Evolutionary conservation across 2,888 invertebrate species (phyloP).

Genomic region (Anodontia alba): DNA sequence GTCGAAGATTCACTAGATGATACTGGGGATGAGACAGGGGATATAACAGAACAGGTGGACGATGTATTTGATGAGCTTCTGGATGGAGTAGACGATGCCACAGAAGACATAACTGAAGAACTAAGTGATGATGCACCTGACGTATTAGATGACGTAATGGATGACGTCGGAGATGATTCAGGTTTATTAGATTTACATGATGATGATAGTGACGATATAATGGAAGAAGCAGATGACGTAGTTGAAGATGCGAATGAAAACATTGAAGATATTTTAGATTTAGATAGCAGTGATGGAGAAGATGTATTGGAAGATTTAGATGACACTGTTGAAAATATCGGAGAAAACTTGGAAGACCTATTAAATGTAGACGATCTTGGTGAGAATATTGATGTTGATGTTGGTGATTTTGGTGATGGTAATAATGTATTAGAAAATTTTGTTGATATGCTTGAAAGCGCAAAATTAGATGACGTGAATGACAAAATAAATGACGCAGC

Average conservation of each 20-base stretch:
- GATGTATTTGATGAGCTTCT: slow-evolving; percentile 8
- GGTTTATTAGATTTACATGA: no score
- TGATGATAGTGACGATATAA: not conserved
- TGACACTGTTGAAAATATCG: slow-evolving; percentile 10
- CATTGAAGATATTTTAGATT: slow-evolving; percentile 2
- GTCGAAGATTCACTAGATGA: not conserved
- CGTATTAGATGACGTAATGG: not conserved
- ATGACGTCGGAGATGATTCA: not conserved
- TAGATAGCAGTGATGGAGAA: slow-evolving; percentile 12
- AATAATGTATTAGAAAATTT: slow-evolving; percentile 15
- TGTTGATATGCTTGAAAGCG: slow-evolving; percentile 10
- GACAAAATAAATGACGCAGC: slow-evolving; percentile 4
- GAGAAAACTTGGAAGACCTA: not conserved
- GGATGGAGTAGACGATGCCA: not conserved
- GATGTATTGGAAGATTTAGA: slow-evolving; percentile 17
- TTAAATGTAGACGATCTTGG: not conserved
- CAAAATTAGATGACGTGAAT: slow-evolving; percentile 5
- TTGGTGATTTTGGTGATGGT: slow-evolving; percentile 15
- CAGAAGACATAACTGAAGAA: not conserved
- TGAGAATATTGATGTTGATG: not conserved
- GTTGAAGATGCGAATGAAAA: slow-evolving; percentile 13
- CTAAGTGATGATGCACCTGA: not conserved
- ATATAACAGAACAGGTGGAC: slow-evolving; percentile 24
- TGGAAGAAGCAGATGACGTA: not conserved
- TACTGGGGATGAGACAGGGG: slow-evolving; percentile 13